Evolutionary conservation across 2,113 vertebrate genomes (phyloP), one percentile per base, ranked within the genome.

Genomic region (Alexandromys fortis): DNA sequence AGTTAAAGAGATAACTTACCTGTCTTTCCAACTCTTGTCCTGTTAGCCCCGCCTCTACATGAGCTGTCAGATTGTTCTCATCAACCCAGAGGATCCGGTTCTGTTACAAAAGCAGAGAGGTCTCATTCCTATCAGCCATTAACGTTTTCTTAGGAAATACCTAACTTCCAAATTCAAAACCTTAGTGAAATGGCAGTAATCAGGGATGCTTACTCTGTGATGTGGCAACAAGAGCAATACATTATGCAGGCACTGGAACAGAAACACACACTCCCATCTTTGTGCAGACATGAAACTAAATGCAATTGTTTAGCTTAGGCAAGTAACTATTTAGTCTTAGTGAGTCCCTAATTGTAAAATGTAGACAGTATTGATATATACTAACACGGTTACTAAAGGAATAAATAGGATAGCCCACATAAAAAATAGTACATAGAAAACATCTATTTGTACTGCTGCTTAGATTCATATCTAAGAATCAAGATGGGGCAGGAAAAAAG

Each of bases 31-130:
- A 98, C 92, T 99, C 99, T 98, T 99, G 99, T 91, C 99, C 99
- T 87, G 99, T 98, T 97, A 99, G 99, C 94, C 99, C 99, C 94
- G 99, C 99, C 97, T 99, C 99, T 87, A 99, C 98, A 86, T 99
- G 99, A 94, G 99, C 99, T 33, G 99, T 99, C 97, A 99, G 98
- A 97, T 99, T 99, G 96, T 99, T 99, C 98, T 99, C 99, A 97
- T 99, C 99, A 96, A 99, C 98, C 99, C 99, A 99, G 70, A 99
- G 98, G 98, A 99, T 99, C 94, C 99, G 99, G 98, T 99, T 99
- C 99, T 99, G 98, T 98, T 96, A 88, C 94, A 97, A 97, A 98
- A 30, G 83, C 97, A 97, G 0, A 83, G 19, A 94, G 89, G 10
- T 52, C 35, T 96, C n/a, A 94, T 70, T 17, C 88, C 78, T 35